Base-by-base conservation (phyloP, 2,113 vertebrate species). In the Erpornis zantholeuca region DNA sequence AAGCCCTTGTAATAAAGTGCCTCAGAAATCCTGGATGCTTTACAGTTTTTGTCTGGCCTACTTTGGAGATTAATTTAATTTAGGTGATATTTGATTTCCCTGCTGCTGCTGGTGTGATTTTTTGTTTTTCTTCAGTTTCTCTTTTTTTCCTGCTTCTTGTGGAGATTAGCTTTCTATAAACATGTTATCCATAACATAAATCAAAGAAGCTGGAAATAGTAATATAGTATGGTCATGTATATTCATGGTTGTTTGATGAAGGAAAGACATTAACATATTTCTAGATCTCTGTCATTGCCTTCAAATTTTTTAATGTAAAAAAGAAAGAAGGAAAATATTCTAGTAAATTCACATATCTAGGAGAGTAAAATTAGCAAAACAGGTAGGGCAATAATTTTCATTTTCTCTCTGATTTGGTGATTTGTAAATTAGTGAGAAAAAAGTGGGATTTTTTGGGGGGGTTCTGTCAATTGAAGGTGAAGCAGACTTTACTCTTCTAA, bases 211-310 rank as follows among this genome's bases (percentile, higher is more conserved):
- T 95, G 40, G 85, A 88, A 96, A 93, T 73, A 94, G 82, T 66
- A 82, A 94, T 83, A 83, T 71, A 53, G 35, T 71, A 28, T 53
- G 35, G 64, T 90, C 69, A 92, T 94, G 92, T 92, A 93, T 94
- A 93, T 95, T 96, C 86, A 95, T 94, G 57, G 36, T 19, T 75
- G 52, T 52, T 92, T 92, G 88, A 96, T 83, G 91, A 94, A 93
- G 78, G 49, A 79, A 96, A 94, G 40, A 35, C 10, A 86, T 90
- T 88, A 94, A 59, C 92, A 90, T 94, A 93, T 91, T 94, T 85
- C 79, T 90, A 69, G 63, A 85, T 81, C 21, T 82, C 75, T 86
- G 64, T 88, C 63, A 82, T 69, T 80, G 42, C 2, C 5, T 79
- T 82, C 17, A 6, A 4, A 18, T 40, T 23, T 35, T 53, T 47